Base-by-base conservation (phyloP, 1,140 invertebrate species). In the Phymastichus coffea region DNA sequence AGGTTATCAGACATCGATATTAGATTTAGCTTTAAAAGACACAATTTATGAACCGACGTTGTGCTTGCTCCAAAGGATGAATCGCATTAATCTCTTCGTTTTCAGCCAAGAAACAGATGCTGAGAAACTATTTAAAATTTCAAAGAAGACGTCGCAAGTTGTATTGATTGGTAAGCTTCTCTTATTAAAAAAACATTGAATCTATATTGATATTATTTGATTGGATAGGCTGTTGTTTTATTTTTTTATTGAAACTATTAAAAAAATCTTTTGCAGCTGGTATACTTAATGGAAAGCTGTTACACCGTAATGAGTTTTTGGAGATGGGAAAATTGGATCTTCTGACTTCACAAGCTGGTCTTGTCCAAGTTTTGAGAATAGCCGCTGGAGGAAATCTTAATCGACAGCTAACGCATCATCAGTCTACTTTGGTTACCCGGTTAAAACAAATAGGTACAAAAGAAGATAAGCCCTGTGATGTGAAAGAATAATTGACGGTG, bases 331-430 rank as follows among this genome's bases (percentile, higher is more conserved):
- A 81, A 67, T 77, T 88, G 66, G 83, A 83, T 68, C 65, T 91
- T 49, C 81, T 84, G 63, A 70, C 80, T 26, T 81, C 82, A 0
- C 83, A 85, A 68, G 80, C 83, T 26, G 80, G 82, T 65, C 75
- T 91, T 17, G 87, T 88, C 55, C 81, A 85, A 58, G 78, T 85
- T 7, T 72, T 91, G 3, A 84, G 86, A 63, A 84, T 75, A 72
- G 84, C 83, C 19, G 86, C 81, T 35, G 82, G 83, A 33, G 74
- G 65, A 60, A 75, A 83, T 61, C 64, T 91, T 33, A 85, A 86
- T 22, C 74, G 77, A 33, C 84, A 89, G 66, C 72, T 91, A n/a
- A 87, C 83, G 61, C 81, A 84, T 64, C 85, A 86, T 79, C 88
- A 88, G 70, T 83, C 81, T 49, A 84, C 76, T 44, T 76, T 91